A percentile compares a stretch with the other conserved stretches of the same genome.
These are phyloP conservation scores for Zosterops hypoxanthus DNA, from an alignment of 2,113 vertebrate genomes.

Conservation along the genomic window DNA sequence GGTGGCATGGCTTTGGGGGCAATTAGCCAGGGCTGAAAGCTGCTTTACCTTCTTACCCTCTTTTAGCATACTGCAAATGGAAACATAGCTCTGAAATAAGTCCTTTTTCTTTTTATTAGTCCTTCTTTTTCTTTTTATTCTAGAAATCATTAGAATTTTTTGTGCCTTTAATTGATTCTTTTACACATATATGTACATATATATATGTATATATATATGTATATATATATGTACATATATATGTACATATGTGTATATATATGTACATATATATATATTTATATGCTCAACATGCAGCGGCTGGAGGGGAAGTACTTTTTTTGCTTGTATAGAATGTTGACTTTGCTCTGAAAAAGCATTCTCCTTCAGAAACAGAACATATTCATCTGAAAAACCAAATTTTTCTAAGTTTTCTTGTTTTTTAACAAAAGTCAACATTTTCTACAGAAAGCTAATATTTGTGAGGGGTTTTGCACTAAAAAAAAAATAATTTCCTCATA, in stretches of 20 bases:
- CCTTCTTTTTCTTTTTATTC: background rate
- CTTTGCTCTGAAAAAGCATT: background rate
- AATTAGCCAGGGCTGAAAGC: background rate
- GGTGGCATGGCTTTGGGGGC: background rate
- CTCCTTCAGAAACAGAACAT: background rate
- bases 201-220: no score
- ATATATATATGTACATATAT: no score
- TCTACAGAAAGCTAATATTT: background rate
- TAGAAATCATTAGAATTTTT: background rate
- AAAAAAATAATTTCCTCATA: background rate
- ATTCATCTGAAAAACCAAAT: background rate
- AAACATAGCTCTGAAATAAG: background rate
- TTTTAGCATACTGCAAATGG: background rate
- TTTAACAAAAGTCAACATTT: background rate
- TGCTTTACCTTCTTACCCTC: background rate
- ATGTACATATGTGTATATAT: no score
- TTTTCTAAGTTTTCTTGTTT: background rate
- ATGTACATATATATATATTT: no score
- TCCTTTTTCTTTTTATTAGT: background rate
- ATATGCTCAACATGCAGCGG: background rate
- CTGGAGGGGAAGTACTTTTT: background rate
- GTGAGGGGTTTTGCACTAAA: background rate
- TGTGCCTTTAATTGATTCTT: background rate
- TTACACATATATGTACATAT: background rate
- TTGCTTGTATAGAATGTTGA: background rate